phyloP scores from a whole-genome alignment of 2,888 invertebrate genomes.

The Leptothorax acervorum region DNA sequence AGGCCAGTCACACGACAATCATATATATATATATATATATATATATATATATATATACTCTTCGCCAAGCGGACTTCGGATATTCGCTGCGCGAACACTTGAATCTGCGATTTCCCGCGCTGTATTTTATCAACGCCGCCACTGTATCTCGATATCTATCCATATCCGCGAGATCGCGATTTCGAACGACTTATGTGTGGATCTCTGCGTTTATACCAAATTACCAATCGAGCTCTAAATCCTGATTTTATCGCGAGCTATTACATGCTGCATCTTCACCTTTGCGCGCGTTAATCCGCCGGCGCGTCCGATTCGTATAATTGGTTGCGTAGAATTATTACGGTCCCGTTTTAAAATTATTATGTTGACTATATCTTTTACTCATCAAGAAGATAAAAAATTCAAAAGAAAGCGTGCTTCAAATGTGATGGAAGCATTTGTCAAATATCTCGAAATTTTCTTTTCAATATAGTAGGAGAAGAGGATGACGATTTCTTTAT shows the following conservation, averaged over 20 bases:
- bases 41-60: no score
- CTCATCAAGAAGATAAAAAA: not conserved
- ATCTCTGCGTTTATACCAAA: not conserved
- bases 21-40: no score
- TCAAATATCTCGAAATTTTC: not conserved
- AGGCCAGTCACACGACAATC: not conserved
- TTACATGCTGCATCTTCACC: slow-evolving; percentile 15
- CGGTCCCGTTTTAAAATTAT: not conserved
- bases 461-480: not conserved
- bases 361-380: not conserved
- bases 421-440: not conserved
- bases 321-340: not conserved
- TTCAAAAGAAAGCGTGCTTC: not conserved
- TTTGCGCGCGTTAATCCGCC: slow-evolving; percentile 4
- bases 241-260: slow-evolving; percentile 27
- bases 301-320: not conserved
- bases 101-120: not conserved
- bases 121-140: slow-evolving; percentile 9
- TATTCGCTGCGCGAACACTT: not conserved
- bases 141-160: not conserved
- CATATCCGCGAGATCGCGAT: not conserved
- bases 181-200: not conserved
- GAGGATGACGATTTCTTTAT: not conserved
- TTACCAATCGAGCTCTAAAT: not conserved
- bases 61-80: not conserved